phyloP scores from a whole-genome alignment of 1,140 invertebrate genomes.

The Calosoma granatense region DNA sequence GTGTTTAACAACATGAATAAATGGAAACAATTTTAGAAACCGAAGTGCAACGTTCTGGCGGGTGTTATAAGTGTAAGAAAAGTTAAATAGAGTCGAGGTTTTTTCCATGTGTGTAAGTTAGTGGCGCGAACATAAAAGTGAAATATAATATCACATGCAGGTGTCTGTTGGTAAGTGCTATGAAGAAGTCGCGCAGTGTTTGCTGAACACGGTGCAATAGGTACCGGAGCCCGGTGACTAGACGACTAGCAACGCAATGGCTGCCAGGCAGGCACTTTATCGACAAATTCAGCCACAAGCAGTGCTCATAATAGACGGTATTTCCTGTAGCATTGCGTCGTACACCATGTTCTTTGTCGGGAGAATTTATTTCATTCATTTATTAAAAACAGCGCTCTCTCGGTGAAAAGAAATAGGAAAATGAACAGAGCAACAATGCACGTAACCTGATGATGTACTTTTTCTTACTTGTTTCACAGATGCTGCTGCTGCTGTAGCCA shows the following conservation, averaged over 20 bases:
- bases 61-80: background rate
- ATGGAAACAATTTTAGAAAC: no score
- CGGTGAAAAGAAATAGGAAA: background rate
- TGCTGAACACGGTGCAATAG: background rate
- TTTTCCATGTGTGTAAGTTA: no score
- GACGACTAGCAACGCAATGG: background rate
- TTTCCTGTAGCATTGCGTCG: slow-evolving; percentile 2
- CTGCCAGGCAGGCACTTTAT: background rate
- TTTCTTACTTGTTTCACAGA: background rate
- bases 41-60: no score
- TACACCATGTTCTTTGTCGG: slow-evolving; percentile 3
- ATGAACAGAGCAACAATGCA: slow-evolving; percentile 4
- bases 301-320: slow-evolving; percentile 2
- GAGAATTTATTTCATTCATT: slow-evolving; percentile 5
- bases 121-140: background rate
- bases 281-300: slow-evolving; percentile 4
- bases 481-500: background rate
- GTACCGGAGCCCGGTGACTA: background rate
- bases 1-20: no score
- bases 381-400: background rate
- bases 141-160: background rate
- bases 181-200: background rate
- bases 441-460: slow-evolving; percentile 4
- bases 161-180: background rate
- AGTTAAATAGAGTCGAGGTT: no score